Percentiles rank a stretch among this genome's conserved stretches.
Conservation (phyloP, 2,797 vertebrate species). For the Enteromius mattozi region DNA sequence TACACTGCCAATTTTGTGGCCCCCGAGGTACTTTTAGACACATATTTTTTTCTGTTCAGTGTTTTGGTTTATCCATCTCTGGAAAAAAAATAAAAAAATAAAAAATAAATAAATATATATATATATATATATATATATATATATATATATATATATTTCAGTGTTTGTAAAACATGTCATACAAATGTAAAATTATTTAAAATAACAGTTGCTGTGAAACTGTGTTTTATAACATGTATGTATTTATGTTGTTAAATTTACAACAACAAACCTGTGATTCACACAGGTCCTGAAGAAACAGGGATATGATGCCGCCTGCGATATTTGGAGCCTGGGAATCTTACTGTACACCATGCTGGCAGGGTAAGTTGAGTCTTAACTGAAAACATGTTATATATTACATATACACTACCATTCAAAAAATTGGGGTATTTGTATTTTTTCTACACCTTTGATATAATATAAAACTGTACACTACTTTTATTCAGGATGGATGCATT, state of each 20-base stretch:
- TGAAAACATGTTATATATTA: background rate
- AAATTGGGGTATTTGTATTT: background rate
- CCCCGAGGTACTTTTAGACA: constrained; percentile 84
- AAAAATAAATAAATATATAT: too few species aligned
- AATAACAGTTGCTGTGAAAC: background rate
- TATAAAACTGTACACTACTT: too few species aligned
- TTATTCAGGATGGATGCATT: too few species aligned
- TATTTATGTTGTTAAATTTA: background rate
- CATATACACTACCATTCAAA: background rate
- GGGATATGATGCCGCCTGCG: constrained; percentile 96
- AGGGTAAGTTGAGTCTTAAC: constrained; percentile 78
- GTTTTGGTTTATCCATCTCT: background rate
- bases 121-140: too few species aligned
- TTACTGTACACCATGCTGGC: constrained; percentile 95
- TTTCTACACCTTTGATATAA: background rate
- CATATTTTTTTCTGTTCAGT: background rate
- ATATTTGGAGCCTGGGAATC: constrained; percentile 95
- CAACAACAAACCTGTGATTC: constrained; percentile 13
- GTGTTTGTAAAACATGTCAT: background rate
- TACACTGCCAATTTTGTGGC: constrained; percentile 97
- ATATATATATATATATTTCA: fast-evolving
- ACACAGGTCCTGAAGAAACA: constrained; percentile 91
- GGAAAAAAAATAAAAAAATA: too few species aligned
- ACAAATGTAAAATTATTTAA: background rate
- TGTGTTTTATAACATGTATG: background rate